A percentile compares a stretch with the other conserved stretches of the same genome.
phyloP scores from a whole-genome alignment of 2,888 invertebrate genomes.

The Xestoiulus laeticollis region DNA sequence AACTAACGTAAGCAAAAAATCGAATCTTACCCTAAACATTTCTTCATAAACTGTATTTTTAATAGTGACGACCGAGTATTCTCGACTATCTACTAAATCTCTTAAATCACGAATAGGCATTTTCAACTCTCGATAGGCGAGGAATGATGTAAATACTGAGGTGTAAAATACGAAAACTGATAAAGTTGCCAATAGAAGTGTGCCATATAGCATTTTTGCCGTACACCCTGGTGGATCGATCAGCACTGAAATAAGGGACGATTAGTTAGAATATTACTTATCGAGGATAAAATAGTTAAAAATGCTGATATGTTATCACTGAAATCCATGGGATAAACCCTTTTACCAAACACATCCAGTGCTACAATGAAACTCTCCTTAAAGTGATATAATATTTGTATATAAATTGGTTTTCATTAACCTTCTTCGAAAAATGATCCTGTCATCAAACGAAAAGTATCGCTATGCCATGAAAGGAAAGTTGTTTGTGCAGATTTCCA shows the following conservation, averaged over 20 bases:
- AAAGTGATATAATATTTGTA: too few relatives aligned
- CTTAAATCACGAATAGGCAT: neutral
- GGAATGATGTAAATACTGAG: slow-evolving; percentile 43
- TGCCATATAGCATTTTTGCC: slow-evolving; percentile 31
- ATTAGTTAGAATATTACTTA: neutral
- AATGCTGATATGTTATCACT: too few relatives aligned
- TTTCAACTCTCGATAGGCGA: slow-evolving; percentile 30
- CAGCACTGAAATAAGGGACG: neutral
- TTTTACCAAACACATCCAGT: too few relatives aligned
- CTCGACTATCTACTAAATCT: slow-evolving; percentile 6
- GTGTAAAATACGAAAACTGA: slow-evolving; percentile 47
- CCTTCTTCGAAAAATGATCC: slow-evolving; percentile 52
- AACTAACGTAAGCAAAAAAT: too few relatives aligned
- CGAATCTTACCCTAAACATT: slow-evolving; percentile 25
- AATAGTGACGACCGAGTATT: neutral
- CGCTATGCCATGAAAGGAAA: neutral
- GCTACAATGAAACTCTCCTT: too few relatives aligned
- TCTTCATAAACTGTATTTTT: neutral
- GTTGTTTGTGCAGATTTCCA: neutral
- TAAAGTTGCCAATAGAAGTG: slow-evolving; percentile 29
- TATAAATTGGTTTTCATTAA: too few relatives aligned
- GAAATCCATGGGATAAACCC: too few relatives aligned
- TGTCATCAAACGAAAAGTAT: slow-evolving; percentile 32
- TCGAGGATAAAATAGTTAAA: too few relatives aligned
- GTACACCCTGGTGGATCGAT: slow-evolving; percentile 32